Evolutionary conservation across 2,113 vertebrate species (phyloP).

Genomic region (Alosa alosa): DNA sequence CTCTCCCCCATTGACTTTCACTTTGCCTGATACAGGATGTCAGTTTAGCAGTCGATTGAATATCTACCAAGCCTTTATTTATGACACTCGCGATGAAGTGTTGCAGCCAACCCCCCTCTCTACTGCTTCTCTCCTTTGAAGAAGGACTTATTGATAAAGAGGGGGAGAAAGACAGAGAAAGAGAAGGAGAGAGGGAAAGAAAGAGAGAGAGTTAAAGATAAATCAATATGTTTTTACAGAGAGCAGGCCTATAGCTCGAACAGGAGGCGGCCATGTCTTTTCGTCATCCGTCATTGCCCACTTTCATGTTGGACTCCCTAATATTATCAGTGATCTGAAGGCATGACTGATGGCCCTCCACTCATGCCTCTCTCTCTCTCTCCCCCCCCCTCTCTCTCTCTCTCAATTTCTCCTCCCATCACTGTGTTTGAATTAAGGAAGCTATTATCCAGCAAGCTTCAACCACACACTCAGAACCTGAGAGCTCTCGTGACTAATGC

Average conservation of each 20-base stretch:
- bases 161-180: conserved; percentile 23
- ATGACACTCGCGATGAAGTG: conserved; percentile 60
- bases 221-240: conserved; percentile 64
- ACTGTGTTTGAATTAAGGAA: conserved; percentile 8
- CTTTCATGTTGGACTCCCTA: conserved; percentile 8
- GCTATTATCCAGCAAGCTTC: conserved; percentile 1
- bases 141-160: conserved; percentile 32
- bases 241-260: conserved; percentile 44
- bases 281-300: conserved; percentile 7
- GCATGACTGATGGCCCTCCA: neutral
- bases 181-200: conserved; percentile 28
- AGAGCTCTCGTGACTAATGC: neutral
- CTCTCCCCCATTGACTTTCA: conserved; percentile 64
- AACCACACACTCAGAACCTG: conserved; percentile 1
- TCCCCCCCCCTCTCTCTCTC: neutral
- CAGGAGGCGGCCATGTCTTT: conserved; percentile 12
- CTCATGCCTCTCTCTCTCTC: neutral
- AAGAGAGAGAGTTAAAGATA: conserved; percentile 25
- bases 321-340: conserved; percentile 13
- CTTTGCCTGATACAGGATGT: conserved; percentile 61
- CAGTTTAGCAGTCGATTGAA: conserved; percentile 64
- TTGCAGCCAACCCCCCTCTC: conserved; percentile 26
- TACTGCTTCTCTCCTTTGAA: conserved; percentile 49
- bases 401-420: neutral
- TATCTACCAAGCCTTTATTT: conserved; percentile 63